Evolutionary conservation across 2,797 vertebrate species (phyloP).

Genomic region (Muscicapa striata): DNA sequence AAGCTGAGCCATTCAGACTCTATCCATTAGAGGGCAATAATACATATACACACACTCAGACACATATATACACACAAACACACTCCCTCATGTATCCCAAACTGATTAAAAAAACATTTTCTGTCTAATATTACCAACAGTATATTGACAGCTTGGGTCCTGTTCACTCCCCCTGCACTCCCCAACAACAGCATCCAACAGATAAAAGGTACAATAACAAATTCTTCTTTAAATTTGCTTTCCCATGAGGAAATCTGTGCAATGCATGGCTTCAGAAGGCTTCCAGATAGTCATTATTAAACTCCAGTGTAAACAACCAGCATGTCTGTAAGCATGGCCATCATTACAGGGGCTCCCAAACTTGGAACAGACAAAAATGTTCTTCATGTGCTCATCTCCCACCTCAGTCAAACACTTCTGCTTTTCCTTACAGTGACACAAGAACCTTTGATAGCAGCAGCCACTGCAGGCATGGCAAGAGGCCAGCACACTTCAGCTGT

Average conservation of each 20-base stretch:
- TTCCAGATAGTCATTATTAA: background rate
- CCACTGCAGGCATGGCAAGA: background rate
- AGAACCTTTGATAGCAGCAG: background rate
- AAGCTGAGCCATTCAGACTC: conserved; percentile 48
- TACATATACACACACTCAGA: background rate
- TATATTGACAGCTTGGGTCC: background rate
- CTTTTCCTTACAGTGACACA: background rate
- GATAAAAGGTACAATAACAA: background rate
- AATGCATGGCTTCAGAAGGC: background rate
- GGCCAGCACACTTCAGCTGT: background rate
- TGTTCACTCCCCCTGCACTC: background rate
- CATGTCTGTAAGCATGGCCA: background rate
- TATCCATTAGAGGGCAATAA: conserved; percentile 66
- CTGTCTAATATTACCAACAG: background rate
- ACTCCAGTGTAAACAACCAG: background rate
- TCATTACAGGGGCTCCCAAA: background rate
- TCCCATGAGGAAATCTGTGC: background rate
- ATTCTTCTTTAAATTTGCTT: background rate
- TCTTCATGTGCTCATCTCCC: background rate
- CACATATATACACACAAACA: background rate
- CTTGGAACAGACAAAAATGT: background rate
- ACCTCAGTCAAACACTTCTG: background rate
- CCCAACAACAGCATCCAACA: background rate
- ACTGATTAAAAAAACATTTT: background rate
- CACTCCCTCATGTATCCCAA: background rate